Evolutionary conservation across 2,888 invertebrate genomes (phyloP).

Genomic region (Pachymerium ferrugineum): DNA sequence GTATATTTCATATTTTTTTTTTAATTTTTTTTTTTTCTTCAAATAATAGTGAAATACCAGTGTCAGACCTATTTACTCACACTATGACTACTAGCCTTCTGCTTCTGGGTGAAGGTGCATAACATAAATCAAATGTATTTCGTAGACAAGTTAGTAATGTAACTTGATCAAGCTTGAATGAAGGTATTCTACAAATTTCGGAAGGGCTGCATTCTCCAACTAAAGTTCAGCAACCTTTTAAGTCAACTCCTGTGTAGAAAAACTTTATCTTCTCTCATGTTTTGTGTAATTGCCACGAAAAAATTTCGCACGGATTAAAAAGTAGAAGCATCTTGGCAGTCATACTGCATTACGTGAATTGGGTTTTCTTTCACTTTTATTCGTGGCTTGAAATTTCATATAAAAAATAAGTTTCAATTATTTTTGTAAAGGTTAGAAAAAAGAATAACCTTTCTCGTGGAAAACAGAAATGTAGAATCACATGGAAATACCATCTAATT

Average conservation of each 20-base stretch:
- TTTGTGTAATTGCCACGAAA: not conserved
- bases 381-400: too few relatives aligned
- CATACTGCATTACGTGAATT: not conserved
- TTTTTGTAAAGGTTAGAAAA: not conserved
- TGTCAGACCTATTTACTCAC: conserved; percentile 19
- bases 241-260: conserved; percentile 2
- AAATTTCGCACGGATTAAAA: conserved; percentile 20
- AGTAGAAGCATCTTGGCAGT: not conserved
- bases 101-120: not conserved
- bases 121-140: conserved; percentile 19
- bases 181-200: conserved; percentile 3
- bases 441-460: not conserved
- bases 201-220: conserved; percentile 12
- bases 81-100: conserved; percentile 17
- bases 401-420: not conserved
- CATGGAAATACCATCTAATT: not conserved
- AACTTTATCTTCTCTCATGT: not conserved
- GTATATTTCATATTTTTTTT: not conserved
- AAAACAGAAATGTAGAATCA: not conserved
- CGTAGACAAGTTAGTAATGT: conserved; percentile 4
- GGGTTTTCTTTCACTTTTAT: not conserved
- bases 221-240: conserved; percentile 13
- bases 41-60: conserved; percentile 9
- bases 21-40: not conserved
- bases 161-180: conserved; percentile 25